Evolutionary conservation across 2,113 vertebrate species (phyloP), one percentile per base, ranked within the genome.

Genomic region (Leptodactylus fuscus): DNA sequence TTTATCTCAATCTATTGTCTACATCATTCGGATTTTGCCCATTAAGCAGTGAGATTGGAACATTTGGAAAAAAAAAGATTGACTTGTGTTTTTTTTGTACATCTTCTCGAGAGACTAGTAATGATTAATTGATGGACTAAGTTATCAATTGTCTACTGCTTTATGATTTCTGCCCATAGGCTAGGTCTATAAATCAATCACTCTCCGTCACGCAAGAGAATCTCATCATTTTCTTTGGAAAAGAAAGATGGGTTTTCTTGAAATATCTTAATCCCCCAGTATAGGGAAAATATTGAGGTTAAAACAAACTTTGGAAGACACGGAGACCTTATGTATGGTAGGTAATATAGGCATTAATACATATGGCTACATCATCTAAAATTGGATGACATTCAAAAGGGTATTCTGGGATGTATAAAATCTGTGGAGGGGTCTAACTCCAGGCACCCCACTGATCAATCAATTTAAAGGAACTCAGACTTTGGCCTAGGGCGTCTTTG

Each of bases 1-100:
- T 83, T 76, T 76, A 83, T 83, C 82, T 83, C 53, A 76, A 76
- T 65, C 71, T 60, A 32, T 46, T 76, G 27, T 46, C 82, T 83
- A 65, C 53, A 76, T 75, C 82, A 65, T 49, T 76, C 41, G 82
- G 53, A 60, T 76, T 83, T 83, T 83, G 70, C 16, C 82, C 53
- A 83, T 83, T 83, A 83, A 27, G 70, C 73, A 62, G 71, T 4
- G 41, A 65, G 71, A 83, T 76, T 83, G 81, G 38, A 65, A 48
- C 41, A 15, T 41, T 44, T 78, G n/a, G 32, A 60, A 69, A 32
- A 71, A 55, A 60, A 80, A n/a, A n/a, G n/a, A 80, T 24, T 22
- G 34, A 62, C 53, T 80, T 10, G 11, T 60, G 36, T 80, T 76
- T 49, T 78, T 49, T 78, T 60, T 24, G 44, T 80, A 41, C 6